Evolutionary conservation across 2,888 invertebrate genomes (phyloP).

Genomic region (Leptinotarsa rubiginosa): DNA sequence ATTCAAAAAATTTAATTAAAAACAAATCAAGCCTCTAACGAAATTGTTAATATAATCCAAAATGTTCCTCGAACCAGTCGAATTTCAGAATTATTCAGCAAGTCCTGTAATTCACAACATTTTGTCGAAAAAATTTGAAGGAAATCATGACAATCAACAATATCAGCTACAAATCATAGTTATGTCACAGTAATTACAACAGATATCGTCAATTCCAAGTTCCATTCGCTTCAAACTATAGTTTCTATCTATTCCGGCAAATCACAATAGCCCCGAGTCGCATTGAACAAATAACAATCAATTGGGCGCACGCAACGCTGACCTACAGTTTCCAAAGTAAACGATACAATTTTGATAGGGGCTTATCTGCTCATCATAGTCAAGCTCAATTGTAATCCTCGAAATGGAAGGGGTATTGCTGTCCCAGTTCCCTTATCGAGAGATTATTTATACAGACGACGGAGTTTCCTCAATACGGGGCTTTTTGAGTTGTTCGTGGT

Average conservation of each 20-base stretch:
- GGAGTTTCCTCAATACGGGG: no score
- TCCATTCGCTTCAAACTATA: not conserved
- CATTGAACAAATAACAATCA: slow-evolving; percentile 36
- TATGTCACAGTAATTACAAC: not conserved
- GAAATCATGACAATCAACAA: no score
- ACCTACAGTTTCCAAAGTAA: slow-evolving; percentile 36
- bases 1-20: no score
- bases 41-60: no score
- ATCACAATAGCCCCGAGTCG: slow-evolving; percentile 12
- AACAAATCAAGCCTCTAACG: no score
- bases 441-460: not conserved
- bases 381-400: slow-evolving; percentile 29
- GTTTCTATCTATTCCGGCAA: not conserved
- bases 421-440: not conserved
- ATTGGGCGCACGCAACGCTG: slow-evolving; percentile 32
- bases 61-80: no score
- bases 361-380: slow-evolving; percentile 34
- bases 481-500: no score
- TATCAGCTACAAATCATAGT: not conserved
- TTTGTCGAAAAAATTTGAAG: no score
- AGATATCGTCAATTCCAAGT: not conserved
- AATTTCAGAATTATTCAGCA: no score
- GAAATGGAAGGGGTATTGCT: not conserved
- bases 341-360: slow-evolving; percentile 37
- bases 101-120: no score